phyloP scores from a whole-genome alignment of 2,888 invertebrate species.

The Hecatera dysodea region DNA sequence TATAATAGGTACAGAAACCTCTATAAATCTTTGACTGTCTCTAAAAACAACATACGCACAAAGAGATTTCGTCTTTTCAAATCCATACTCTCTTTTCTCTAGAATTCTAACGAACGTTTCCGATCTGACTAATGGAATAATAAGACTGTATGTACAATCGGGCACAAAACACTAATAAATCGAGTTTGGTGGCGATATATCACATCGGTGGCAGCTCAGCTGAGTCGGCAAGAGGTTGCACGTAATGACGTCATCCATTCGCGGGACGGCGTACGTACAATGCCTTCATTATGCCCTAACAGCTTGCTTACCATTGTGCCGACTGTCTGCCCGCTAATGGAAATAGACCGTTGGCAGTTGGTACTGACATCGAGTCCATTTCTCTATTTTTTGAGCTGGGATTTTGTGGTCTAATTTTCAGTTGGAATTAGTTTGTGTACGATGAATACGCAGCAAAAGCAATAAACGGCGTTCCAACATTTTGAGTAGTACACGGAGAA shows the following conservation, averaged over 20 bases:
- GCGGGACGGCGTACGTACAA: slow-evolving; percentile 78
- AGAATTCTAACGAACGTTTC: slow-evolving; percentile 34
- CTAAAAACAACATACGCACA: slow-evolving; percentile 2
- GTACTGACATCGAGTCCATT: slow-evolving; percentile 58
- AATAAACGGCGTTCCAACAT: too few species aligned
- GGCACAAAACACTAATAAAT: slow-evolving; percentile 81
- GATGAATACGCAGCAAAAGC: not conserved
- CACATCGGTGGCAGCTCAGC: slow-evolving; percentile 74
- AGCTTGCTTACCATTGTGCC: slow-evolving; percentile 86
- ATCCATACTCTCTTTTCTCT: not conserved
- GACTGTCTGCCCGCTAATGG: slow-evolving; percentile 79
- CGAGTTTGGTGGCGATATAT: slow-evolving; percentile 79
- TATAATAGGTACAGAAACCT: not conserved
- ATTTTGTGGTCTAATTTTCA: slow-evolving; percentile 26
- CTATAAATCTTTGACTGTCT: slow-evolving; percentile 38
- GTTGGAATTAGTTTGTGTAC: not conserved
- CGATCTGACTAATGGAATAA: slow-evolving; percentile 66
- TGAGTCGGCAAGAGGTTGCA: slow-evolving; percentile 81
- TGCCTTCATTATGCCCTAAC: slow-evolving; percentile 86
- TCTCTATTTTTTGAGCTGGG: slow-evolving; percentile 48
- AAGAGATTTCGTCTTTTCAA: slow-evolving; percentile 1
- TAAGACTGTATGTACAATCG: slow-evolving; percentile 70
- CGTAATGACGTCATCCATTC: slow-evolving; percentile 83
- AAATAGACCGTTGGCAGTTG: slow-evolving; percentile 74
- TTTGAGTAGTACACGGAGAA: too few species aligned